Evolutionary conservation across 2,888 invertebrate species (phyloP).

Genomic region (Caradrina clavipalpis): DNA sequence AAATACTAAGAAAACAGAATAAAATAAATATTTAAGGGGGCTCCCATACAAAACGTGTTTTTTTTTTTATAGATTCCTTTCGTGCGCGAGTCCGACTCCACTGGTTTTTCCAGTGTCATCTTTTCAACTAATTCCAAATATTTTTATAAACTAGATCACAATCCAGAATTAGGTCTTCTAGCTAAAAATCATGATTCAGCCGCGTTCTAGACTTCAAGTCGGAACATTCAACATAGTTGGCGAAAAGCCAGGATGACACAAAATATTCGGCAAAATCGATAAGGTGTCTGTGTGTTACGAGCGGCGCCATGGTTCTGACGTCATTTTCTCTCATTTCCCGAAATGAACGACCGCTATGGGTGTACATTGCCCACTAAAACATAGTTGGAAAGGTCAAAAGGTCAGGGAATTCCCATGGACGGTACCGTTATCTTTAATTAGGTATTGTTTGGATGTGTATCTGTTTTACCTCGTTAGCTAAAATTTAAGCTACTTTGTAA

Average conservation of each 20-base stretch:
- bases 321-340: slow-evolving; percentile 32
- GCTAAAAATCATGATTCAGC: slow-evolving; percentile 28
- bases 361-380: slow-evolving; percentile 7
- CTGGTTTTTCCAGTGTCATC: no score
- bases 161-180: slow-evolving; percentile 1
- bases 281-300: slow-evolving; percentile 18
- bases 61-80: no score
- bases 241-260: slow-evolving; percentile 23
- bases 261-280: slow-evolving; percentile 49
- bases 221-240: slow-evolving; percentile 21
- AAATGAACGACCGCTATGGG: slow-evolving; percentile 28
- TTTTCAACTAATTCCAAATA: slow-evolving; percentile 3
- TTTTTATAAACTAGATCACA: not conserved
- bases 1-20: no score
- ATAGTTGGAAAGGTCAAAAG: slow-evolving; percentile 29
- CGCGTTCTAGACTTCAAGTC: slow-evolving; percentile 1
- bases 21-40: no score
- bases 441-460: slow-evolving; percentile 23
- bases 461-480: not conserved
- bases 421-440: slow-evolving; percentile 33
- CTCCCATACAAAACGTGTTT: no score
- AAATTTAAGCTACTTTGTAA: not conserved
- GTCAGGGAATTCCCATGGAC: slow-evolving; percentile 35
- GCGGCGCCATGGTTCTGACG: slow-evolving; percentile 45
- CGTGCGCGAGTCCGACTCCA: no score